Evolutionary conservation across 2,113 vertebrate genomes (phyloP).

Genomic region (Tricholaema leucomelas): DNA sequence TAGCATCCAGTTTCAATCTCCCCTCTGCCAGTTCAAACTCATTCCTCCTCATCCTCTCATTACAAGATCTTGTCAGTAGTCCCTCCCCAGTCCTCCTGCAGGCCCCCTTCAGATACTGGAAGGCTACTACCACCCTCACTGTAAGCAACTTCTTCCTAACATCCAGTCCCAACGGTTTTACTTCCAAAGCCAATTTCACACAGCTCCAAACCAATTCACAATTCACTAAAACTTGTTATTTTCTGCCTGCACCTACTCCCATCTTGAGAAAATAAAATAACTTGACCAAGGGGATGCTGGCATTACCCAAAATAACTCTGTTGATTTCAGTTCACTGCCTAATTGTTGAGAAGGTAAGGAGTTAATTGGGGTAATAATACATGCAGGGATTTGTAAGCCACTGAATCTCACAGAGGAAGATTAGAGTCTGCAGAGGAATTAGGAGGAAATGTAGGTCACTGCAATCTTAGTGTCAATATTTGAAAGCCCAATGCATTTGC

Average conservation of each 20-base stretch:
- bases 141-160: no score
- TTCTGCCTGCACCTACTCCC: neutral
- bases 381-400: constrained; percentile 6
- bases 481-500: neutral
- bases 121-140: no score
- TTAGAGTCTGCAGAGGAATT: constrained; percentile 39
- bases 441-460: constrained; percentile 54
- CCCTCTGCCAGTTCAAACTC: no score
- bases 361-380: constrained; percentile 49
- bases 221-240: neutral
- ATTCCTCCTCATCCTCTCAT: no score
- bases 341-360: constrained; percentile 33
- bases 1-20: no score
- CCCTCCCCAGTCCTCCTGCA: no score
- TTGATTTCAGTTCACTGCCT: neutral
- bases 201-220: neutral
- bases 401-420: constrained; percentile 1
- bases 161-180: neutral
- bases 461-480: constrained; percentile 21
- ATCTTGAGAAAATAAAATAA: neutral
- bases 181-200: neutral
- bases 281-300: neutral
- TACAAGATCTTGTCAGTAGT: no score
- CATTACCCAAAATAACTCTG: neutral
- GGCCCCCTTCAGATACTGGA: no score